These are phyloP conservation scores for Zeus faber DNA, from an alignment of 2,113 vertebrate genomes.

Conservation along the genomic window DNA sequence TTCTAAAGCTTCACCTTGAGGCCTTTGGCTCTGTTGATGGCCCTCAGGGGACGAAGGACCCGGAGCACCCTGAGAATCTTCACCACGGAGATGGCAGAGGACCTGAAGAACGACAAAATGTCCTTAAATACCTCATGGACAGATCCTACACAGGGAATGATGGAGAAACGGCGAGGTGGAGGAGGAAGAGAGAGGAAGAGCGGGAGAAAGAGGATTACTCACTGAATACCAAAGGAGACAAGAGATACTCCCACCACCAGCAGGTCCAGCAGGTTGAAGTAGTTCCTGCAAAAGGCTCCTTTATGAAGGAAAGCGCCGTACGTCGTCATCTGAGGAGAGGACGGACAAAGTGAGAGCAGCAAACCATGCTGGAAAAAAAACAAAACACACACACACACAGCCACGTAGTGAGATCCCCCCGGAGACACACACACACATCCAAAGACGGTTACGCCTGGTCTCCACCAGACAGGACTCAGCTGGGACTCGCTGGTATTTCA, in stretches of 20 bases:
- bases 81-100: constrained; percentile 98
- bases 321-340: constrained; percentile 86
- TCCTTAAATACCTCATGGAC: not conserved
- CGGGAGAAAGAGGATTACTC: constrained; percentile 67
- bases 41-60: constrained; percentile 92
- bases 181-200: not conserved
- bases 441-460: too few species aligned
- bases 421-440: not conserved
- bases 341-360: constrained; percentile 27
- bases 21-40: constrained; percentile 98
- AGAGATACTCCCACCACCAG: constrained; percentile 98
- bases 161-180: not conserved
- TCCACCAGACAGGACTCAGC: too few species aligned
- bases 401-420: constrained; percentile 1
- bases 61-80: constrained; percentile 96
- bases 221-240: constrained; percentile 98
- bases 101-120: constrained; percentile 68
- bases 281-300: constrained; percentile 97
- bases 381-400: constrained; percentile 6
- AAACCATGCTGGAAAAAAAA: not conserved
- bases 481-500: too few species aligned
- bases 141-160: not conserved
- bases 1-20: constrained; percentile 81
- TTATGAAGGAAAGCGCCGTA: constrained; percentile 98
- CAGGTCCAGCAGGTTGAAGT: constrained; percentile 97